Evolutionary conservation across 92 coral and sea anemone species (phyloP).

Genomic region (Metridium senile): DNA sequence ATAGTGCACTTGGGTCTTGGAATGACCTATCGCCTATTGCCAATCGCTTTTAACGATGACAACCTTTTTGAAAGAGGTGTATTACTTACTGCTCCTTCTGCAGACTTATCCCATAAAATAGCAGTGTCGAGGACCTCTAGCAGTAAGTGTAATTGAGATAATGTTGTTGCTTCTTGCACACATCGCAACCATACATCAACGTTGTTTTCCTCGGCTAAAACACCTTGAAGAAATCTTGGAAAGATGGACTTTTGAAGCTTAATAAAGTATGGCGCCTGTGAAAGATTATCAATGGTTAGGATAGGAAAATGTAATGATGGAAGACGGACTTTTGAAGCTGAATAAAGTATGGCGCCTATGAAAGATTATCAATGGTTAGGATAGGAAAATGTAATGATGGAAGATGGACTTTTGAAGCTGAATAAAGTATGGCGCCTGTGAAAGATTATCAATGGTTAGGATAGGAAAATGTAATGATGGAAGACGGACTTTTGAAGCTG

Average conservation of each 20-base stretch:
- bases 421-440: constrained; percentile 42
- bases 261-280: constrained; percentile 42
- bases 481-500: constrained; percentile 56
- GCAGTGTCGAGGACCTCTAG: constrained; percentile 74
- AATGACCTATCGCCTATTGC: too few relatives aligned
- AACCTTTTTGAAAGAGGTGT: background rate
- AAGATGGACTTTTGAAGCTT: constrained; percentile 57
- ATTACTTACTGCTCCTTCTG: background rate
- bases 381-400: too few relatives aligned
- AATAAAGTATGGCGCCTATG: constrained; percentile 41
- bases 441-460: background rate
- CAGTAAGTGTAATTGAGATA: constrained; percentile 81
- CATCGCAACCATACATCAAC: constrained; percentile 64
- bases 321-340: constrained; percentile 56
- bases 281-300: background rate
- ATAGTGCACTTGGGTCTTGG: too few relatives aligned
- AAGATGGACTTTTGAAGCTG: constrained; percentile 56
- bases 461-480: too few relatives aligned
- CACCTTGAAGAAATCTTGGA: constrained; percentile 56
- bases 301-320: too few relatives aligned
- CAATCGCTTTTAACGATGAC: too few relatives aligned
- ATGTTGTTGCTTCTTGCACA: constrained; percentile 64
- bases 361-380: background rate
- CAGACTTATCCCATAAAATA: constrained; percentile 69
- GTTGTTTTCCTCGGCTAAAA: constrained; percentile 36